phyloP scores from a whole-genome alignment of 1,140 invertebrate species.

The fruit fly (Drosophila melanogaster) region Release_6_plus_ISO1_MT NC_004354.4:2073001-2073500 shows the following conservation, averaged over 20 bases:
- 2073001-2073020: neutral
- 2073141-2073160: neutral
- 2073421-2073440: neutral
- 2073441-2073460: neutral
- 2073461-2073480: constrained; percentile 1
- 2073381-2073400: neutral
- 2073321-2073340: constrained; percentile 10
- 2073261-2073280: neutral
- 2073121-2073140: neutral
- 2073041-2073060: neutral
- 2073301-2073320: constrained; percentile 19
- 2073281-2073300: constrained; percentile 6
- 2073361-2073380: neutral
- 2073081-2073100: too few relatives aligned
- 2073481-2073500: neutral
- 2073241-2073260: neutral
- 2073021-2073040: neutral
- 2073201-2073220: constrained; percentile 2
- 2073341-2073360: neutral
- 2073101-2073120: too few relatives aligned
- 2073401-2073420: too few relatives aligned
- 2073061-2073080: neutral
- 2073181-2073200: neutral
- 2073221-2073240: neutral
- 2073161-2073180: neutral